A percentile compares a stretch with the other conserved stretches of the same genome.
Conservation (phyloP, 2,888 invertebrate genomes). For the Harpalus rufipes region DNA sequence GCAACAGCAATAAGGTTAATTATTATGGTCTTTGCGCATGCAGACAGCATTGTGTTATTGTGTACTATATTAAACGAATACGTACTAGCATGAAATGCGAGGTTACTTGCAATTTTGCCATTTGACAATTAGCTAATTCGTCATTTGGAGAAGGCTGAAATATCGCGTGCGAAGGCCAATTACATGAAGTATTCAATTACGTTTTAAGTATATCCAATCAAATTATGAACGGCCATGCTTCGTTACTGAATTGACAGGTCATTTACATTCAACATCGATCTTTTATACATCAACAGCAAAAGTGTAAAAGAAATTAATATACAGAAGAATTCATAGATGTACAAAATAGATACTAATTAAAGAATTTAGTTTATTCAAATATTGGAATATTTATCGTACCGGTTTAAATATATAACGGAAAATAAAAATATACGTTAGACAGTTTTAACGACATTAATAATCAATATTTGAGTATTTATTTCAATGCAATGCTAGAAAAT, state of each 20-base stretch:
- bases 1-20: too few relatives aligned
- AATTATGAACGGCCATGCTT: background rate
- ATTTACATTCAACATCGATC: background rate
- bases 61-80: too few relatives aligned
- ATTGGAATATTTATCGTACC: too few relatives aligned
- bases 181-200: background rate
- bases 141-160: background rate
- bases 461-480: too few relatives aligned
- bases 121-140: slow-evolving; percentile 6
- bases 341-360: background rate
- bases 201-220: background rate
- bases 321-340: background rate
- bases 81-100: background rate
- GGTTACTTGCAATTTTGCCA: background rate
- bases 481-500: too few relatives aligned
- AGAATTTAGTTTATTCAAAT: too few relatives aligned
- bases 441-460: too few relatives aligned
- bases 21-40: too few relatives aligned
- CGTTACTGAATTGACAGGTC: background rate
- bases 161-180: background rate
- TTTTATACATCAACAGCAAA: background rate
- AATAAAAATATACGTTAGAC: too few relatives aligned
- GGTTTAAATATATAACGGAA: too few relatives aligned
- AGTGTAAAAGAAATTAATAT: background rate
- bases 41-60: too few relatives aligned